These are phyloP conservation scores for Poeciliopsis gracilis DNA, from an alignment of 2,797 vertebrate species.

Conservation along the genomic window DNA sequence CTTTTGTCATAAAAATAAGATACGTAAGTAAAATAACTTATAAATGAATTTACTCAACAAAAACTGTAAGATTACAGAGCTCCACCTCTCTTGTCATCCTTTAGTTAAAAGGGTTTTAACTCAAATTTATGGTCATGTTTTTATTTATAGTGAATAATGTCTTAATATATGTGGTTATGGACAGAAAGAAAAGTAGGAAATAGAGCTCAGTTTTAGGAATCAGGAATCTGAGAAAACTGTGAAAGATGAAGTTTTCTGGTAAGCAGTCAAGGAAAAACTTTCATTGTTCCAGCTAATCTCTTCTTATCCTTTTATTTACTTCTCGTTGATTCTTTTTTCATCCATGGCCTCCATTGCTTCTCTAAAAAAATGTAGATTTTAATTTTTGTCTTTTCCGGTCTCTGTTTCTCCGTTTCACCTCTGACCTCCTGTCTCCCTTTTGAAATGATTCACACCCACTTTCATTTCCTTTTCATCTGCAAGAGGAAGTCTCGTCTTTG, in stretches of 20 bases:
- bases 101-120: background rate
- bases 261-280: background rate
- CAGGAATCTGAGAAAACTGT: background rate
- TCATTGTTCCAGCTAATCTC: background rate
- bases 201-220: background rate
- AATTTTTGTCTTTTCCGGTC: background rate
- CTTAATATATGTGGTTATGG: background rate
- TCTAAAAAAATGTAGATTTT: slow-evolving; percentile 5
- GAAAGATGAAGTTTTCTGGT: background rate
- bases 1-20: too few relatives aligned
- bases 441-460: slow-evolving; percentile 37
- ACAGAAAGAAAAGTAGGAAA: background rate
- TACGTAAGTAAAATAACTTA: too few relatives aligned
- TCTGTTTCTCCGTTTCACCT: slow-evolving; percentile 13
- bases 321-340: background rate
- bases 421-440: slow-evolving; percentile 27
- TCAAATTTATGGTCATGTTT: background rate
- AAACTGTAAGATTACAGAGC: background rate
- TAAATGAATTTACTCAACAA: background rate
- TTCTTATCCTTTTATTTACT: slow-evolving; percentile 4
- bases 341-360: background rate
- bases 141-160: background rate
- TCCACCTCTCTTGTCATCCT: background rate
- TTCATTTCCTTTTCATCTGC: slow-evolving; percentile 65
- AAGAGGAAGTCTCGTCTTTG: slow-evolving; percentile 56